These are phyloP conservation scores for Stigmatopora argus DNA, from an alignment of 2,113 vertebrate genomes.

Conservation along the genomic window DNA sequence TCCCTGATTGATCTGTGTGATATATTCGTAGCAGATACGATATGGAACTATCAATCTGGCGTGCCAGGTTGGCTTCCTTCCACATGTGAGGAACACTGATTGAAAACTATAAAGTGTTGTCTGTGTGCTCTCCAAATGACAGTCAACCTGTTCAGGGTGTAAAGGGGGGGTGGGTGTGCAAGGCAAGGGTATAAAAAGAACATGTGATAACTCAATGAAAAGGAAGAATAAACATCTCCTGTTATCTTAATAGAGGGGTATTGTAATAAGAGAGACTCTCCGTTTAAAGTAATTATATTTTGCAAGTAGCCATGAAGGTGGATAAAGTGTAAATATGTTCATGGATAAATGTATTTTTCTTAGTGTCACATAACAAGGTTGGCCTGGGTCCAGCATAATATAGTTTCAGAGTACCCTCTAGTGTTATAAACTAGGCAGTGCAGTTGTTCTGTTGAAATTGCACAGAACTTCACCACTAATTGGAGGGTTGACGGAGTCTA, in stretches of 20 bases:
- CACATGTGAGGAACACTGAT: no score
- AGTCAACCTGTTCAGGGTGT: no score
- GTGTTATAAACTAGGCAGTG: slow-evolving; percentile 25
- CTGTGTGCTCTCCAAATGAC: no score
- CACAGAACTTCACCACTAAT: slow-evolving; percentile 11
- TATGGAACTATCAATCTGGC: no score
- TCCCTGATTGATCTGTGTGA: no score
- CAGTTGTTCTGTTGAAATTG: slow-evolving; percentile 1
- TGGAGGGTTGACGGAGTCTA: slow-evolving; percentile 36
- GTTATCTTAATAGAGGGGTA: neutral
- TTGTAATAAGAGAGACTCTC: neutral
- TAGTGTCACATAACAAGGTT: neutral
- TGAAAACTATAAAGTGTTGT: no score
- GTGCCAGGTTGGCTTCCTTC: no score
- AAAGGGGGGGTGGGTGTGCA: no score
- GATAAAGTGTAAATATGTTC: no score
- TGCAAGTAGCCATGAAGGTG: neutral
- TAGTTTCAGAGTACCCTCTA: slow-evolving; percentile 36
- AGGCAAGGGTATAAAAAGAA: no score
- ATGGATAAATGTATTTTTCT: neutral
- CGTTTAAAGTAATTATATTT: neutral
- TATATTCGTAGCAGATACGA: no score
- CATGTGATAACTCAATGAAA: no score
- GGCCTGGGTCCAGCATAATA: neutral
- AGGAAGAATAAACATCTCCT: neutral